Base-by-base conservation (phyloP, 2,797 vertebrate species). In the Chelmon rostratus region DNA sequence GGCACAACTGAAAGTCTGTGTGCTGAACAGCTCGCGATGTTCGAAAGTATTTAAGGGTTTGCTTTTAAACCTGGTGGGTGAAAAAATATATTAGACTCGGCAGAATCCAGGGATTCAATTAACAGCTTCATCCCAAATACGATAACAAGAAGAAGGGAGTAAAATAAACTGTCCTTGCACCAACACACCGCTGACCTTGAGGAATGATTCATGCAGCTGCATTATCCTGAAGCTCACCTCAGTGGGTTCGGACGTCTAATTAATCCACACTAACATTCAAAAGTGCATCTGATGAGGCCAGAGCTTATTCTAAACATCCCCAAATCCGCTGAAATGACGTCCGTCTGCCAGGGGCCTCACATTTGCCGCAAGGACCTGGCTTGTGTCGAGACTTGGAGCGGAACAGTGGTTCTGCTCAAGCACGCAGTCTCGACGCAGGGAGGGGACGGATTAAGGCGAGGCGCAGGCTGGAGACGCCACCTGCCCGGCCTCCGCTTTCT, bases 391-490 rank as follows among this genome's bases (percentile, higher is more conserved):
- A 64, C 68, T 59, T 54, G 69, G 64, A 75, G 73, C 25, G 21
- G 62, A 85, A 62, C 62, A 23, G 40, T 4, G 12, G 67, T 89
- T 87, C 83, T 80, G 87, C 85, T 67, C 31, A 28, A 83, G 69
- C 74, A 70, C 35, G 58, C 76, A 64, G 68, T 63, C 40, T 58
- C 33, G n/a, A 49, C 35, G 19, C 68, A 12, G 16, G 16, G 78
- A 68, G 73, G 35, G 74, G 49, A 56, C 13, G 70, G 76, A 85
- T 88, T 82, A 81, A 12, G 50, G 37, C 19, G 58, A 40, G 66
- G 71, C 58, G 61, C 79, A 78, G 81, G 64, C 68, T 58, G 78
- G 68, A 90, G 66, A 82, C 42, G 1, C 86, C 87, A 86, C 88
- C 87, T 89, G 88, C 76, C 85, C 8, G 2, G 58, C 40, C 77